These are phyloP conservation scores for Harmothoe impar DNA, from an alignment of 2,888 invertebrate species.

Conservation along the genomic window DNA sequence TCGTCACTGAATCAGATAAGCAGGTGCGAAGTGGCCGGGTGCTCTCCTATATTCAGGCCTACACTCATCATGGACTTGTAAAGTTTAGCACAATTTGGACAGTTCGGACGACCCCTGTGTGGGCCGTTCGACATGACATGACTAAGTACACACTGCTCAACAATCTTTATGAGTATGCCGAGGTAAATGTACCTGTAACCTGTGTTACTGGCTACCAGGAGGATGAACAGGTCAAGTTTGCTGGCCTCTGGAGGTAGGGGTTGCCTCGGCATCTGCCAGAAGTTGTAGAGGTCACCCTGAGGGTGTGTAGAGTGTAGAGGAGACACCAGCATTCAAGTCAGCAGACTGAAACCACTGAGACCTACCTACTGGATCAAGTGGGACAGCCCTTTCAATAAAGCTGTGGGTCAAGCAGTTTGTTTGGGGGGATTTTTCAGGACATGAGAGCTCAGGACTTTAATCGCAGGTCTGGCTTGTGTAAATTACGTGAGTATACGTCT, in stretches of 20 bases:
- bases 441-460: too few species aligned
- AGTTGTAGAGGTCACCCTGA: too few species aligned
- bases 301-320: too few species aligned
- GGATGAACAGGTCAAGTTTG: conserved; percentile 76
- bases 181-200: conserved; percentile 72
- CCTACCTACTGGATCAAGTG: too few species aligned
- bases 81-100: conserved; percentile 78
- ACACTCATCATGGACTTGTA: conserved; percentile 71
- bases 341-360: too few species aligned
- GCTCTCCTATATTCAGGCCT: conserved; percentile 76
- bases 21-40: conserved; percentile 69
- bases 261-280: neutral
- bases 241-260: conserved; percentile 75
- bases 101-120: conserved; percentile 68
- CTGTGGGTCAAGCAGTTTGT: too few species aligned
- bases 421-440: too few species aligned
- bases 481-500: too few species aligned
- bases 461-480: too few species aligned
- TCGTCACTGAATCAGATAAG: conserved; percentile 73
- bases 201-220: conserved; percentile 76
- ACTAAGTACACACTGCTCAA: conserved; percentile 78
- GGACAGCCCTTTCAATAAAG: too few species aligned
- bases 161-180: conserved; percentile 76
- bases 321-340: too few species aligned
- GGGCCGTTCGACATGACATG: conserved; percentile 77